These are phyloP conservation scores for Megamerina dolium DNA, from an alignment of 2,888 invertebrate species.

Conservation along the genomic window DNA sequence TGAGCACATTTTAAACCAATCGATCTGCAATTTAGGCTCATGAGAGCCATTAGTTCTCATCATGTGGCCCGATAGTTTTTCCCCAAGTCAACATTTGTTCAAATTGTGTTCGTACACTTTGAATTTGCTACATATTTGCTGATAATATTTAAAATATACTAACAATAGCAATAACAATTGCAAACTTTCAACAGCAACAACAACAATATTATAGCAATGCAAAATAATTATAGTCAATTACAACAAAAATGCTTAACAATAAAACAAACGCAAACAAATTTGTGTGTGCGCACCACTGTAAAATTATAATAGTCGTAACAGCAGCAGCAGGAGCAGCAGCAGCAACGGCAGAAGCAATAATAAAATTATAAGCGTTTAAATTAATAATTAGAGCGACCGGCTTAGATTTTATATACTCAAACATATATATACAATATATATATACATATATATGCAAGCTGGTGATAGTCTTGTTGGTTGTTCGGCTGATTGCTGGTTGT, in stretches of 20 bases:
- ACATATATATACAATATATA: background rate
- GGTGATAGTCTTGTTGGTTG: background rate
- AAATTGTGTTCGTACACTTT: constrained; percentile 30
- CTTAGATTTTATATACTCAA: background rate
- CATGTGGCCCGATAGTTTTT: no score
- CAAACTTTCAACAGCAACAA: background rate
- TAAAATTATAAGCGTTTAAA: constrained; percentile 8
- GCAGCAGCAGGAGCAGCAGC: background rate
- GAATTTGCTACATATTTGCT: constrained; percentile 34
- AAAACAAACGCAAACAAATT: constrained; percentile 13
- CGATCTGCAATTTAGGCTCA: no score
- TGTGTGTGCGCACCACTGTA: constrained; percentile 1
- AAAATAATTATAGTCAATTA: no score
- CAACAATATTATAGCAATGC: background rate
- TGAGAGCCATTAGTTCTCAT: no score
- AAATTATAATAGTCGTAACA: background rate
- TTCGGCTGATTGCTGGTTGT: constrained; percentile 3
- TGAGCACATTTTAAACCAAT: no score
- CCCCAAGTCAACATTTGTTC: no score
- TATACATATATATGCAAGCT: background rate
- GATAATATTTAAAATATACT: constrained; percentile 24
- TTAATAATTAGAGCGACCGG: constrained; percentile 13
- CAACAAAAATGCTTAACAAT: no score
- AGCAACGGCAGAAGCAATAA: background rate
- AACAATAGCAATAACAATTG: constrained; percentile 19